Conservation (phyloP, 2,888 invertebrate genomes). For the Polydrusus cervinus region DNA sequence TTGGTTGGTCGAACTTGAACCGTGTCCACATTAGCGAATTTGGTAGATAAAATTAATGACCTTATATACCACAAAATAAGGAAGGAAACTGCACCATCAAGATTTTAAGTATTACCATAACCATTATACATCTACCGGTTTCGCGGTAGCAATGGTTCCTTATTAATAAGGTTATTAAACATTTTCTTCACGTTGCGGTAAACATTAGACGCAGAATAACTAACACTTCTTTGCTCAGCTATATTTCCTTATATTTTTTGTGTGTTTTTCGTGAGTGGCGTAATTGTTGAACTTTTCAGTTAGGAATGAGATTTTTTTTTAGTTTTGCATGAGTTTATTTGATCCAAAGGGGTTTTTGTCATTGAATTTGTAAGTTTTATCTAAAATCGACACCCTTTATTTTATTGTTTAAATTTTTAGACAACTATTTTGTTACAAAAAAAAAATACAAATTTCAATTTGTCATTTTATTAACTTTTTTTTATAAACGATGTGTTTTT, state of each 20-base stretch:
- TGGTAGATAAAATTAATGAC: too few species aligned
- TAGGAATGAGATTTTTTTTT: background rate
- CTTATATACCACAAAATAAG: too few species aligned
- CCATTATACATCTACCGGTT: background rate
- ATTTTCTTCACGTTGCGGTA: slow-evolving; percentile 15
- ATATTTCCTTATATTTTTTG: slow-evolving; percentile 16
- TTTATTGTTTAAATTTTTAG: too few species aligned
- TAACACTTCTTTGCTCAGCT: background rate
- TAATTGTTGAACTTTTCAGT: background rate
- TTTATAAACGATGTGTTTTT: too few species aligned
- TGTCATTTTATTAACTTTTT: too few species aligned
- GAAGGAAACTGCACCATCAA: too few species aligned
- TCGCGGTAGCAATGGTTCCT: background rate
- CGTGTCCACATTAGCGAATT: too few species aligned
- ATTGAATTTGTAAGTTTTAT: background rate
- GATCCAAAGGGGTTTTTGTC: background rate
- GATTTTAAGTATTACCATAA: background rate
- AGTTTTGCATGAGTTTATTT: background rate
- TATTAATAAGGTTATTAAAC: slow-evolving; percentile 18
- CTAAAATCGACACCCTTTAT: too few species aligned
- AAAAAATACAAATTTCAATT: too few species aligned
- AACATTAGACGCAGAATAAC: slow-evolving; percentile 4
- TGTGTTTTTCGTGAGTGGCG: background rate
- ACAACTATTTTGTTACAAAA: too few species aligned
- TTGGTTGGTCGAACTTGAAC: too few species aligned